phyloP scores from a whole-genome alignment of 1,140 invertebrate species.

The Hetaerina americana region DNA sequence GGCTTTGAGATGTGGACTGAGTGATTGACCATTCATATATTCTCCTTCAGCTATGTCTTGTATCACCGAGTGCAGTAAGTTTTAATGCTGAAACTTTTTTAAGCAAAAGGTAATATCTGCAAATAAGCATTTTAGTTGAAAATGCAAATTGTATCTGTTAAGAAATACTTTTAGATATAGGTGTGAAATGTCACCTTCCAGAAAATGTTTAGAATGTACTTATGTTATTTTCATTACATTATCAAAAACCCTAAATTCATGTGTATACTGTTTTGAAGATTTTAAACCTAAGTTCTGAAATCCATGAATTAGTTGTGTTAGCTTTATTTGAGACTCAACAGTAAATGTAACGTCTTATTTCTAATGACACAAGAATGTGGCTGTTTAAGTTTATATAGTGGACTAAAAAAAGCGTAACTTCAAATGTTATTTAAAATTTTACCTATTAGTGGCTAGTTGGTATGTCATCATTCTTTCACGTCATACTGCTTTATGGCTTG shows the following conservation, averaged over 20 bases:
- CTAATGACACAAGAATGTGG: not conserved
- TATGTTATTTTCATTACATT: not conserved
- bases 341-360: not conserved
- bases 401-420: not conserved
- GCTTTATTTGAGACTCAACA: not conserved
- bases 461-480: not conserved
- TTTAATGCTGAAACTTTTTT: slow-evolving; percentile 1
- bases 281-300: not conserved
- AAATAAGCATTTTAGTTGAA: not conserved
- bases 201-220: not conserved
- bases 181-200: not conserved
- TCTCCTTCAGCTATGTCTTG: not conserved
- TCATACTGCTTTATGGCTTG: not conserved
- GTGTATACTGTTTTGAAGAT: not conserved
- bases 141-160: not conserved
- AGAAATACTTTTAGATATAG: not conserved
- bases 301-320: not conserved
- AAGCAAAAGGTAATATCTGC: not conserved
- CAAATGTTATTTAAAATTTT: slow-evolving; percentile 1
- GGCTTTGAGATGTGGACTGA: not conserved
- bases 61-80: not conserved
- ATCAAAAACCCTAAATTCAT: not conserved
- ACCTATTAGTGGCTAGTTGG: not conserved
- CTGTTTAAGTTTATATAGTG: not conserved
- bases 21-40: not conserved